Evolutionary conservation across 2,113 vertebrate species (phyloP).

Genomic region (Mola mola): DNA sequence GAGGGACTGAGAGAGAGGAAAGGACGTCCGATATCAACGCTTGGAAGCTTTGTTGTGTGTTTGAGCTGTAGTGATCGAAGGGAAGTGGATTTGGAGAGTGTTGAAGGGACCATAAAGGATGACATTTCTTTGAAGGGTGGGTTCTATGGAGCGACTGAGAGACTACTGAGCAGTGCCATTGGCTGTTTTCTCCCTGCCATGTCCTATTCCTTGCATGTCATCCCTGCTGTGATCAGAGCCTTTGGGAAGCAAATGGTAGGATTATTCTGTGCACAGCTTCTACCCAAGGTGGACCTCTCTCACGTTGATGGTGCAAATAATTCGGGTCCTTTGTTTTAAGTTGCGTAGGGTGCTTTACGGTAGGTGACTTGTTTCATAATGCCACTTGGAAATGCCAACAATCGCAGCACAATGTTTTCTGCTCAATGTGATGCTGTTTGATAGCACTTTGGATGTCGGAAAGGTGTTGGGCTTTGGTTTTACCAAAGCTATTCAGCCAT

Average conservation of each 20-base stretch:
- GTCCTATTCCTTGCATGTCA: slow-evolving; percentile 75
- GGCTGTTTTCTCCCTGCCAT: slow-evolving; percentile 74
- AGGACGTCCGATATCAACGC: slow-evolving; percentile 76
- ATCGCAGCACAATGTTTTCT: not conserved
- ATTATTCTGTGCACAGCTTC: slow-evolving; percentile 49
- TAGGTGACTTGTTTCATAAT: slow-evolving; percentile 21
- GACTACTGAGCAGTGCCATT: slow-evolving; percentile 74
- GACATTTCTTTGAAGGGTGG: slow-evolving; percentile 85
- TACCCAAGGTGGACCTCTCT: slow-evolving; percentile 38
- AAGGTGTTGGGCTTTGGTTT: too few relatives aligned
- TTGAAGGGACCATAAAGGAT: slow-evolving; percentile 80
- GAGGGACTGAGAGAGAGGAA: slow-evolving; percentile 68
- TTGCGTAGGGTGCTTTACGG: not conserved
- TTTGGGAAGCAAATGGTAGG: slow-evolving; percentile 66
- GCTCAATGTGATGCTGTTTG: too few relatives aligned
- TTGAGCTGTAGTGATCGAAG: slow-evolving; percentile 76
- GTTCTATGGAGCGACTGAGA: slow-evolving; percentile 76
- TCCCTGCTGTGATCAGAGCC: slow-evolving; percentile 78
- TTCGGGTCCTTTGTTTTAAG: slow-evolving; percentile 45
- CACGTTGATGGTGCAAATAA: slow-evolving; percentile 53
- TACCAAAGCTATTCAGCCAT: not conserved
- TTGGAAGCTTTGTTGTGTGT: slow-evolving; percentile 76
- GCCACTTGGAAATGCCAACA: not conserved
- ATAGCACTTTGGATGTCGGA: too few relatives aligned
- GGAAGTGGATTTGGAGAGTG: slow-evolving; percentile 74